phyloP scores from a whole-genome alignment of 37 sponge, comb jelly and placozoan species.

The Hormiphora californensis region DNA sequence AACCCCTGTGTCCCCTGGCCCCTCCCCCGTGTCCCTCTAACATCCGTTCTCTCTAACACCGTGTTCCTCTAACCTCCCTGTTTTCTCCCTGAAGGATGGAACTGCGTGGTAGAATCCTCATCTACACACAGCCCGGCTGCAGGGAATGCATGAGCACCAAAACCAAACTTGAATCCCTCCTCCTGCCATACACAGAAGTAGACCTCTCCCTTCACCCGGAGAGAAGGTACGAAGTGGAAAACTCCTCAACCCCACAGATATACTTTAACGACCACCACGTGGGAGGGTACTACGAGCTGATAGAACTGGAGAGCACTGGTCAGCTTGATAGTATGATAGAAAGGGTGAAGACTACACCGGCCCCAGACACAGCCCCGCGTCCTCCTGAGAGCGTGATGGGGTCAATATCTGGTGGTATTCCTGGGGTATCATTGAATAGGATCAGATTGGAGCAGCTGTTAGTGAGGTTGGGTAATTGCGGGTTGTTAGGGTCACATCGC shows the following conservation, averaged over 20 bases:
- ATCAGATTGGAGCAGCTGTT: constrained; percentile 74
- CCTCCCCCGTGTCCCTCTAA: too few species aligned
- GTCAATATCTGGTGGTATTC: not conserved
- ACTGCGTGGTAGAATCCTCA: not conserved
- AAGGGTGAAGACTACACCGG: not conserved
- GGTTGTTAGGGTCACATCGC: constrained; percentile 65
- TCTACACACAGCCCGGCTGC: not conserved
- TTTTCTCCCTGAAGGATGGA: too few species aligned
- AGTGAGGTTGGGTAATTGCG: constrained; percentile 67
- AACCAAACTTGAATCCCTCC: constrained; percentile 42
- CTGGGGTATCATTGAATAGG: constrained; percentile 59
- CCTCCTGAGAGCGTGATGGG: not conserved
- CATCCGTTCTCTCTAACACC: too few species aligned
- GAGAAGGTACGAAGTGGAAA: constrained; percentile 66
- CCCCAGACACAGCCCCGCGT: not conserved
- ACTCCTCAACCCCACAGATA: constrained; percentile 79
- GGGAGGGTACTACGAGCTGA: constrained; percentile 24
- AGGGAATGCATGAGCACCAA: constrained; percentile 36
- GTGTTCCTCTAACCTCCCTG: too few species aligned
- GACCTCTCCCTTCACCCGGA: constrained; percentile 76
- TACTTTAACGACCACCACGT: constrained; percentile 83
- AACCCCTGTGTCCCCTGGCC: too few species aligned
- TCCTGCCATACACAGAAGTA: constrained; percentile 75
- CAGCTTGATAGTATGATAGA: not conserved
- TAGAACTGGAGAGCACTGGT: constrained; percentile 1